Evolutionary conservation across 1,140 invertebrate genomes (phyloP).

Genomic region (Schlechtendalia chinensis): DNA sequence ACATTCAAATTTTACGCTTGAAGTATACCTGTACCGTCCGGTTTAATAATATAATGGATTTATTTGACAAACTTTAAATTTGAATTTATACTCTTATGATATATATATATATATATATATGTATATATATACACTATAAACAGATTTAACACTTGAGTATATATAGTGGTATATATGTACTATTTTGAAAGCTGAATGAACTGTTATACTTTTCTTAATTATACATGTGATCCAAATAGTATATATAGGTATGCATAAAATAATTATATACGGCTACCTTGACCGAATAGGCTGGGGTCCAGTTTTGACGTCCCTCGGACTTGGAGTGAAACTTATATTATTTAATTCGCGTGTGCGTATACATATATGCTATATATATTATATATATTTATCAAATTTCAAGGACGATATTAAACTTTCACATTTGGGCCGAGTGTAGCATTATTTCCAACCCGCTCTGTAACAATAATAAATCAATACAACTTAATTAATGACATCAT

Average conservation of each 20-base stretch:
- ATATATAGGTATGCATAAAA: not conserved
- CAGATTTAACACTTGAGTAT: no score
- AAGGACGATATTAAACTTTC: slow-evolving; percentile 46
- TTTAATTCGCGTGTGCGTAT: not conserved
- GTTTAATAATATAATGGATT: no score
- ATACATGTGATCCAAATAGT: slow-evolving; percentile 26
- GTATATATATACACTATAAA: no score
- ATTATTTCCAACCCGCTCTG: not conserved
- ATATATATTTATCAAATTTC: slow-evolving; percentile 19
- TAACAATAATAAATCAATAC: slow-evolving; percentile 10
- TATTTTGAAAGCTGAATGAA: no score
- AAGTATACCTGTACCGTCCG: no score
- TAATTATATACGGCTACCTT: slow-evolving; percentile 38
- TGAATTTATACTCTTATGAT: no score
- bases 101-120: no score
- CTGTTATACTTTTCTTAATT: not conserved
- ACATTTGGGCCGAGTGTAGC: slow-evolving; percentile 18
- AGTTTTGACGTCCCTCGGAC: slow-evolving; percentile 45
- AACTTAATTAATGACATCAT: slow-evolving; percentile 19
- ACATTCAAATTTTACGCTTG: no score
- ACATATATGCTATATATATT: not conserved
- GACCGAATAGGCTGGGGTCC: slow-evolving; percentile 48
- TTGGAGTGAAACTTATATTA: slow-evolving; percentile 38
- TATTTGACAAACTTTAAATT: no score
- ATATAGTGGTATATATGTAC: no score